These are phyloP conservation scores for Agriotes lineatus DNA, from an alignment of 2,888 invertebrate genomes.

Conservation along the genomic window DNA sequence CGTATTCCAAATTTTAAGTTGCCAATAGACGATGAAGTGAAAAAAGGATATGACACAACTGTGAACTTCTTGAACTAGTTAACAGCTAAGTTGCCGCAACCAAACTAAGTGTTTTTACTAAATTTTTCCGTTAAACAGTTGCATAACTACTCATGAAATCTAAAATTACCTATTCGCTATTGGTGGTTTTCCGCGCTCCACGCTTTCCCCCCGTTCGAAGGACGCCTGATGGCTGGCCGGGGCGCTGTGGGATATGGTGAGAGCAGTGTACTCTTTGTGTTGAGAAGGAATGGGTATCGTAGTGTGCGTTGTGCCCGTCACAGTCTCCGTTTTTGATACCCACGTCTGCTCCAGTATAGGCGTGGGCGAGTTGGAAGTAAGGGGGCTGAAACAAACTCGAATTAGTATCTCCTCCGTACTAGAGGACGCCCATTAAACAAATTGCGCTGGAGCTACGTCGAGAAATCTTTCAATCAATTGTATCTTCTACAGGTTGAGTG, in stretches of 20 bases:
- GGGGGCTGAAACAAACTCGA: slow-evolving; percentile 63
- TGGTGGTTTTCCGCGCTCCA: slow-evolving; percentile 57
- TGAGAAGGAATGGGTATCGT: slow-evolving; percentile 52
- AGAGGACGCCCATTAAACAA: no score
- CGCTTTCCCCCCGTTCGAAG: slow-evolving; percentile 64
- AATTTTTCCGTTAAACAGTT: background rate
- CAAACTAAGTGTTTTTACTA: background rate
- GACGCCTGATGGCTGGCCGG: slow-evolving; percentile 65
- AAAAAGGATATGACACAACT: no score
- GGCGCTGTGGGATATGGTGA: slow-evolving; percentile 64
- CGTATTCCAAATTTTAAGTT: no score
- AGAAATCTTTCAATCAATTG: no score
- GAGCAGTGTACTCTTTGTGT: slow-evolving; percentile 60
- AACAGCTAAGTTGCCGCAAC: no score
- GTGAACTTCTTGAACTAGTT: no score
- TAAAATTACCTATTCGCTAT: slow-evolving; percentile 51
- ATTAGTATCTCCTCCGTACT: no score
- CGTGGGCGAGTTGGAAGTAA: slow-evolving; percentile 69
- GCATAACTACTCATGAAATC: background rate
- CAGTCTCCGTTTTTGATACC: slow-evolving; percentile 64
- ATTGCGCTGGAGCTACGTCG: no score
- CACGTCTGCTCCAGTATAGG: slow-evolving; percentile 66
- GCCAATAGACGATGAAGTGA: no score
- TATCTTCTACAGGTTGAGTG: no score
- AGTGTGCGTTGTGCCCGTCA: slow-evolving; percentile 53